Conservation (phyloP, 2,797 vertebrate genomes). For the Rousettus madagascariensis region DNA sequence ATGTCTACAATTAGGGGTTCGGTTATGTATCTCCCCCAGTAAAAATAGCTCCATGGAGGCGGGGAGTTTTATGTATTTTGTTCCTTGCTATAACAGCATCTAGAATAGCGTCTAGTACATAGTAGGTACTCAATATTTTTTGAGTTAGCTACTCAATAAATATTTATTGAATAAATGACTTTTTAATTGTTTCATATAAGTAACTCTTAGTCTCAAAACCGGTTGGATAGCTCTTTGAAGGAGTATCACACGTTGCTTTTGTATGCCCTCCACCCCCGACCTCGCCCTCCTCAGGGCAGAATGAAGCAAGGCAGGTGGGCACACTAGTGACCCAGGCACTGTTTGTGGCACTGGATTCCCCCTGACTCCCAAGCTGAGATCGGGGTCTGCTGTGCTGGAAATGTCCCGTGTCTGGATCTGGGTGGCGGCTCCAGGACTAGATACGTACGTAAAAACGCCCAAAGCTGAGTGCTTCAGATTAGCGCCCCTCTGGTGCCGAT, state of each 20-base stretch:
- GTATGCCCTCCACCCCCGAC: background rate
- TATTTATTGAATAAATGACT: background rate
- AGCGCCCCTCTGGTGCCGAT: background rate
- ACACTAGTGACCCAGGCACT: background rate
- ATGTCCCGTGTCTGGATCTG: background rate
- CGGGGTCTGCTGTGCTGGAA: background rate
- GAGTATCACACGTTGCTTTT: background rate
- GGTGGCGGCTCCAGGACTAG: background rate
- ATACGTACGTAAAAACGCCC: background rate
- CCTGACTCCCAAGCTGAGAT: no score
- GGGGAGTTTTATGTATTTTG: background rate
- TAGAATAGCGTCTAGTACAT: background rate
- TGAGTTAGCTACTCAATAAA: background rate
- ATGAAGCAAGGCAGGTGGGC: background rate
- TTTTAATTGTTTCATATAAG: background rate
- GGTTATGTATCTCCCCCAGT: background rate
- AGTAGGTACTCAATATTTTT: background rate
- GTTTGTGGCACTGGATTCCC: background rate
- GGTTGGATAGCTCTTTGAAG: background rate
- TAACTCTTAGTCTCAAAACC: background rate
- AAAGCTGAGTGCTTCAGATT: background rate
- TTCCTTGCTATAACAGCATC: background rate
- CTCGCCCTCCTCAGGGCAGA: background rate
- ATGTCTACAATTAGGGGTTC: background rate
- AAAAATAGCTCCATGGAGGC: background rate